Conservation (phyloP, 2,888 invertebrate species). For the Adela reaumurella region DNA sequence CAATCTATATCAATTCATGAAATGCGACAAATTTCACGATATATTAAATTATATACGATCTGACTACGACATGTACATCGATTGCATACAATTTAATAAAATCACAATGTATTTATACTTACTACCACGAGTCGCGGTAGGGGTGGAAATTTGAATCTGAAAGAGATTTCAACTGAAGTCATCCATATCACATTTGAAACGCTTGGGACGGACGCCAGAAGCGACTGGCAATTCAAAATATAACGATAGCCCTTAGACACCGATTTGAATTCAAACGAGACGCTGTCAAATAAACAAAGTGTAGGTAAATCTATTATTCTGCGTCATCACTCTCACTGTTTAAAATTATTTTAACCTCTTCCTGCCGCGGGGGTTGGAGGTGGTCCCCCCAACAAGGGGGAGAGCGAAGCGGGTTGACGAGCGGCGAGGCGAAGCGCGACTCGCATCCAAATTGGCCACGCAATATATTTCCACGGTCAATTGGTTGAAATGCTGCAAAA, state of each 20-base stretch:
- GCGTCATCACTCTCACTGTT: constrained; percentile 19
- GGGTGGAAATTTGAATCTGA: no score
- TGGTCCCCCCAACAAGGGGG: no score
- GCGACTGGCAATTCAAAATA: not conserved
- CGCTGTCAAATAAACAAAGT: constrained; percentile 22
- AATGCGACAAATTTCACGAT: no score
- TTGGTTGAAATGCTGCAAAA: constrained; percentile 3
- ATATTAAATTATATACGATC: no score
- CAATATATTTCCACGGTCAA: constrained; percentile 14
- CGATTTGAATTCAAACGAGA: constrained; percentile 30
- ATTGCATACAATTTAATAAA: no score
- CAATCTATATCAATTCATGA: no score
- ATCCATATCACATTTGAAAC: no score
- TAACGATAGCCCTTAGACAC: constrained; percentile 19
- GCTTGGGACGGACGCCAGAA: no score
- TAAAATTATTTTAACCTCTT: constrained; percentile 17
- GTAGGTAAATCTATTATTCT: constrained; percentile 11
- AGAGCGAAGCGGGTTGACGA: constrained; percentile 13
- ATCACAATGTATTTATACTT: no score
- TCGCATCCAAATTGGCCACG: constrained; percentile 18
- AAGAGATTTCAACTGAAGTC: no score
- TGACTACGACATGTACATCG: no score
- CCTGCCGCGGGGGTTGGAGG: constrained; percentile 14
- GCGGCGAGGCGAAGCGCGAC: constrained; percentile 4
- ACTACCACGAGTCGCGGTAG: no score